Evolutionary conservation across 2,113 vertebrate species (phyloP).

Genomic region (Eptatretus burgeri): DNA sequence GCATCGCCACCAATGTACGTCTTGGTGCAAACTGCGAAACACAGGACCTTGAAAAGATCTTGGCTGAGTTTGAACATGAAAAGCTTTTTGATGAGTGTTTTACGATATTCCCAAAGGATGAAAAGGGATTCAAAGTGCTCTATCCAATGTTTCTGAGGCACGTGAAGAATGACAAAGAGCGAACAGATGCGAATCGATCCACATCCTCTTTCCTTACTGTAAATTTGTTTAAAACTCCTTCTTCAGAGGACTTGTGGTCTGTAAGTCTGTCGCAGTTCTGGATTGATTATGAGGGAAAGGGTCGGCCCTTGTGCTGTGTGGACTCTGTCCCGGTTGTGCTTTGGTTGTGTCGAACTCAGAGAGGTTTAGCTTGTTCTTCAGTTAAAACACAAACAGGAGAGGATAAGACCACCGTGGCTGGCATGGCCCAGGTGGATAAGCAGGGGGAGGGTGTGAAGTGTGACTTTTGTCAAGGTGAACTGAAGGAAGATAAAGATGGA

Average conservation of each 20-base stretch:
- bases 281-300: constrained; percentile 53
- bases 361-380: constrained; percentile 12
- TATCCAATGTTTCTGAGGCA: constrained; percentile 38
- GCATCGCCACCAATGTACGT: constrained; percentile 49
- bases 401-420: constrained; percentile 33
- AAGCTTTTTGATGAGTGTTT: constrained; percentile 39
- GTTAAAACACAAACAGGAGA: constrained; percentile 26
- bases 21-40: constrained; percentile 45
- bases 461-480: constrained; percentile 19
- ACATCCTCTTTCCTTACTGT: constrained; percentile 9
- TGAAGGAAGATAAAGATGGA: constrained; percentile 25
- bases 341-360: constrained; percentile 44
- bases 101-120: constrained; percentile 29
- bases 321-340: constrained; percentile 46
- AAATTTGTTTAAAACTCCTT: constrained; percentile 31
- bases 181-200: constrained; percentile 31
- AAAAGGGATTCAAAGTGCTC: constrained; percentile 30
- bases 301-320: constrained; percentile 35
- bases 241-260: constrained; percentile 56
- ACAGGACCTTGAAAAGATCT: constrained; percentile 52
- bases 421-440: constrained; percentile 43
- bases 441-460: constrained; percentile 63
- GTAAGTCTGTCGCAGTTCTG: constrained; percentile 32
- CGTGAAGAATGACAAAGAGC: constrained; percentile 43
- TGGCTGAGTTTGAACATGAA: constrained; percentile 23